Percentiles rank a stretch among this genome's conserved stretches.
phyloP scores from a whole-genome alignment of 2,888 invertebrate genomes.

The Orchestes rusci region DNA sequence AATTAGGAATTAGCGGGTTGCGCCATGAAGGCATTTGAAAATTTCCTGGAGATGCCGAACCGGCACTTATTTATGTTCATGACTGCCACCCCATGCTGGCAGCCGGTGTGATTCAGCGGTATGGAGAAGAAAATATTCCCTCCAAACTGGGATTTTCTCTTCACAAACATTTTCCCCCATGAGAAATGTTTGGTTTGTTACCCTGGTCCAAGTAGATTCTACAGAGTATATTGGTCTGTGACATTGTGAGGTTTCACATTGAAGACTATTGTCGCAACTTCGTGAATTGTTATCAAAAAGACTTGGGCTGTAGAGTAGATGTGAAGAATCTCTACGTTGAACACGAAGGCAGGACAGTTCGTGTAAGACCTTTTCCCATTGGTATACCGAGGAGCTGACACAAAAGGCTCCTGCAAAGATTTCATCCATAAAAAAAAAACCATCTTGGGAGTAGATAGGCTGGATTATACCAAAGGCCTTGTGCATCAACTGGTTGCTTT shows the following conservation, averaged over 20 bases:
- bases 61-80: slow-evolving; percentile 86
- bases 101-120: slow-evolving; percentile 83
- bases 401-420: slow-evolving; percentile 58
- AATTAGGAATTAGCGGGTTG: slow-evolving; percentile 79
- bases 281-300: slow-evolving; percentile 83
- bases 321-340: slow-evolving; percentile 80
- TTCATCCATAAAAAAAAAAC: slow-evolving; percentile 70
- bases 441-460: slow-evolving; percentile 79
- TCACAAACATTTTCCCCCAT: slow-evolving; percentile 91
- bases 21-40: slow-evolving; percentile 61
- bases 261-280: slow-evolving; percentile 87
- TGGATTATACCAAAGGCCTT: slow-evolving; percentile 87
- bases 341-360: slow-evolving; percentile 78
- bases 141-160: slow-evolving; percentile 87
- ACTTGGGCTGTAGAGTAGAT: slow-evolving; percentile 81
- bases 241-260: slow-evolving; percentile 90
- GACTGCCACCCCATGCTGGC: slow-evolving; percentile 92
- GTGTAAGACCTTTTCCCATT: slow-evolving; percentile 78
- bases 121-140: slow-evolving; percentile 66
- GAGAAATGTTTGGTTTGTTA: slow-evolving; percentile 86
- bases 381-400: slow-evolving; percentile 81
- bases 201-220: slow-evolving; percentile 92
- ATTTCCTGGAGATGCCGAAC: slow-evolving; percentile 47
- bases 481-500: slow-evolving; percentile 78
- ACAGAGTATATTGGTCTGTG: slow-evolving; percentile 86